Base-by-base conservation (phyloP, 2,113 vertebrate species). In the Ploceus nigricollis region DNA sequence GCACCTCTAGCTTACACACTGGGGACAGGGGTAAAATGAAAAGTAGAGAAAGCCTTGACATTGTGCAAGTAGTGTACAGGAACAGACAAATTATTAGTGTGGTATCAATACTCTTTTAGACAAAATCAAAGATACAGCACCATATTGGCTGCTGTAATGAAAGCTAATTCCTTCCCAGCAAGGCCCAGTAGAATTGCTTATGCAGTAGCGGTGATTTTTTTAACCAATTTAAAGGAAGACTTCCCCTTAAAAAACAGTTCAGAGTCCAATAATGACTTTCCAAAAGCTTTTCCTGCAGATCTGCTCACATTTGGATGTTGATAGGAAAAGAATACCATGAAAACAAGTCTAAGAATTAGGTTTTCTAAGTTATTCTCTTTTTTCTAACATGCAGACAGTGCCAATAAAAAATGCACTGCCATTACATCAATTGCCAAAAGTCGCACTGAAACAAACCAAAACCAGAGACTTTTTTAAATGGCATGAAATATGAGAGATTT, bases 1-100 rank as follows among this genome's bases (percentile, higher is more conserved):
- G 11, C 6, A 40, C 4, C 42, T 37, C 45, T 15, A 35, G 20
- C 6, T 65, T 48, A 68, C 33, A 8, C 0, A 0, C 12, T 30
- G 47, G 25, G 12, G 9, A 40, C 28, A 33, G 33, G 5, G 10
- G 3, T 15, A 71, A 39, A 58, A 8, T 10, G 7, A 15, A 50
- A 83, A 87, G 47, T 2, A 4, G 17, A 78, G 37, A n/a, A 83
- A 82, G 8, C 8, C 11, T 50, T 20, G 42, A 13, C 0, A 2
- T 12, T 68, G 22, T 47, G 30, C 39, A 58, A 60, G 18, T 6
- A 54, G 23, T 30, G 16, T 21, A 15, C 10, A 51, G 14, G 15
- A 82, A 82, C 0, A 47, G 31, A 12, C 11, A 64, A 71, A 82
- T 47, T 33, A 19, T 58, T 54, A 24, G 9, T 23, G 27, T 56